Conservation (phyloP, 2,113 vertebrate species). For the Catharus minimus region DNA sequence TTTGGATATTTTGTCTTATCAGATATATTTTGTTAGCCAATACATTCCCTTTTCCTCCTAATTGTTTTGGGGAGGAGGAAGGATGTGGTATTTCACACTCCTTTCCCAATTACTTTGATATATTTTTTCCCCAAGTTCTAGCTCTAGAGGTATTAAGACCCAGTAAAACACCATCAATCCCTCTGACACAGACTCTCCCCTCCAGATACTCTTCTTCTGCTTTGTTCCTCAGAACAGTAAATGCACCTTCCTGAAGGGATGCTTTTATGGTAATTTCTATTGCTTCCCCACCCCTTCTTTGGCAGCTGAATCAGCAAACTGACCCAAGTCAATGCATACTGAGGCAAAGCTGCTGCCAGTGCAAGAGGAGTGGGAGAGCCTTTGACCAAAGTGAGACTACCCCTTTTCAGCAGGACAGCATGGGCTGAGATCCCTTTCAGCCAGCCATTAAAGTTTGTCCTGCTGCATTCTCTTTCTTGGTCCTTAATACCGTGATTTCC, state of each 20-base stretch:
- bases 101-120: not conserved
- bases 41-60: not conserved
- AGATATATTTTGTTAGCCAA: not conserved
- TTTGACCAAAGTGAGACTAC: not conserved
- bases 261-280: not conserved
- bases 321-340: not conserved
- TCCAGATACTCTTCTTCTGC: not conserved
- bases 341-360: not conserved
- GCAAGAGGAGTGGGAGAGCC: not conserved
- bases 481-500: not conserved
- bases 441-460: not conserved
- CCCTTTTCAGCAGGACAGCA: not conserved
- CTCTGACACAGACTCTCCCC: not conserved
- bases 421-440: not conserved
- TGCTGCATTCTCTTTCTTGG: not conserved
- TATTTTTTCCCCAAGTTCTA: rapidly evolving
- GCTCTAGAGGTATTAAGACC: not conserved
- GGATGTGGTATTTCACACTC: not conserved
- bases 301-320: not conserved
- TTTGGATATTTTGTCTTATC: not conserved
- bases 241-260: not conserved
- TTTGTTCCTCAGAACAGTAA: not conserved
- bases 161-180: not conserved
- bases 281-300: not conserved
- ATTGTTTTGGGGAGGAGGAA: not conserved